Evolutionary conservation across 92 coral and sea anemone species (phyloP), one percentile per base, ranked within the genome.

Genomic region (Epizoanthus stellaris): DNA sequence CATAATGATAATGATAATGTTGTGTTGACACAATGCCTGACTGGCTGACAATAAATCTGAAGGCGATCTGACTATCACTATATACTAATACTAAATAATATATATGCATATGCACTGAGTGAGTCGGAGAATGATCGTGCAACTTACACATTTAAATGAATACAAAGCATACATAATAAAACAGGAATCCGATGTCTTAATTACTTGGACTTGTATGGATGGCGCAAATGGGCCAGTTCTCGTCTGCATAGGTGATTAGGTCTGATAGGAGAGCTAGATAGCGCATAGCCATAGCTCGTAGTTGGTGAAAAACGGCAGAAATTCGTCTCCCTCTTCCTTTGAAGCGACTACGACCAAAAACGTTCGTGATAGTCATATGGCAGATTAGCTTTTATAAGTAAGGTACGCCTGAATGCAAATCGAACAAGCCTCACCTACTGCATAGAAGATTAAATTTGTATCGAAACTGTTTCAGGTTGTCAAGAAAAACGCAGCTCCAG

Each of bases 221-320:
- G 16, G 86, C 80, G 54, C 94, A 91, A 16, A 86, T 6, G 34
- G 94, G 94, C 87, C 88, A 80, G 65, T 82, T 64, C 36, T 89
- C 76, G 6, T 75, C 76, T 76, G 92, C 64, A 88, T n/a, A n/a
- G n/a, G n/a, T n/a, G n/a, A n/a, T n/a, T n/a, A n/a, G n/a, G n/a
- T n/a, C n/a, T n/a, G n/a, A n/a, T n/a, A n/a, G n/a, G n/a, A n/a
- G n/a, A n/a, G n/a, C n/a, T n/a, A n/a, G n/a, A n/a, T n/a, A n/a
- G n/a, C n/a, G n/a, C n/a, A n/a, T n/a, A n/a, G n/a, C n/a, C n/a
- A n/a, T n/a, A n/a, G 89, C 8, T 81, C 88, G 5, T 81, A 74
- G 65, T 67, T 54, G 16, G 95, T 75, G 56, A 89, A 54, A 30
- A 73, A 65, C 30, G 77, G 66, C 38, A 91, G 70, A 62, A 58